phyloP scores from a whole-genome alignment of 2,888 invertebrate genomes.

The Vanessa cardui region DNA sequence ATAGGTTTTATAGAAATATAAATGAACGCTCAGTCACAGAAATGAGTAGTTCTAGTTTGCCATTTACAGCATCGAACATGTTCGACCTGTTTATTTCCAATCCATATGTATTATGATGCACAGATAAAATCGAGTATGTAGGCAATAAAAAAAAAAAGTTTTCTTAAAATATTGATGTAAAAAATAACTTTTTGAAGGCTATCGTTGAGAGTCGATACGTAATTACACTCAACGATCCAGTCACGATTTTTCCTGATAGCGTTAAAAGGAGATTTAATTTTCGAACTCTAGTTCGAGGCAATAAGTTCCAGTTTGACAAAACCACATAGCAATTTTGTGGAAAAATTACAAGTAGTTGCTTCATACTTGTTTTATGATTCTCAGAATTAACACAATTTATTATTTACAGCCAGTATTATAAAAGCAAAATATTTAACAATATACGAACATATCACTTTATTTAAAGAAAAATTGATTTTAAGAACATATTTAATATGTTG shows the following conservation, averaged over 20 bases:
- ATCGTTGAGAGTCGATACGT: not conserved
- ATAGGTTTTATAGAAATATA: not conserved
- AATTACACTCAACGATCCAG: conserved; percentile 1
- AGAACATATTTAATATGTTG: no score
- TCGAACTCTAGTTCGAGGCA: not conserved
- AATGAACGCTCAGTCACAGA: not conserved
- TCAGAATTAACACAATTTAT: not conserved
- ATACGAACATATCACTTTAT: not conserved
- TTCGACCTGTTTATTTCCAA: conserved; percentile 27
- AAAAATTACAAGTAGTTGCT: not conserved
- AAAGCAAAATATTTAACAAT: not conserved
- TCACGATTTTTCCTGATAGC: conserved; percentile 9
- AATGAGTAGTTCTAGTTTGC: conserved; percentile 13
- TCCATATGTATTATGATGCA: conserved; percentile 5
- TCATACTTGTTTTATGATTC: not conserved
- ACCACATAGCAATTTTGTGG: not conserved
- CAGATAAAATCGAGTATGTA: not conserved
- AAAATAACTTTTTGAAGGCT: not conserved
- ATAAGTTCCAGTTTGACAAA: not conserved
- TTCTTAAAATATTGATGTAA: not conserved
- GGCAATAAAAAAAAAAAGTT: not conserved
- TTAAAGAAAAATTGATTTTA: not conserved
- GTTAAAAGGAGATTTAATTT: not conserved
- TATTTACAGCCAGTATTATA: not conserved
- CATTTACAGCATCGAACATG: conserved; percentile 16